Evolutionary conservation across 2,888 invertebrate genomes (phyloP), one percentile per base, ranked within the genome.

Genomic region (Notodonta dromedarius): DNA sequence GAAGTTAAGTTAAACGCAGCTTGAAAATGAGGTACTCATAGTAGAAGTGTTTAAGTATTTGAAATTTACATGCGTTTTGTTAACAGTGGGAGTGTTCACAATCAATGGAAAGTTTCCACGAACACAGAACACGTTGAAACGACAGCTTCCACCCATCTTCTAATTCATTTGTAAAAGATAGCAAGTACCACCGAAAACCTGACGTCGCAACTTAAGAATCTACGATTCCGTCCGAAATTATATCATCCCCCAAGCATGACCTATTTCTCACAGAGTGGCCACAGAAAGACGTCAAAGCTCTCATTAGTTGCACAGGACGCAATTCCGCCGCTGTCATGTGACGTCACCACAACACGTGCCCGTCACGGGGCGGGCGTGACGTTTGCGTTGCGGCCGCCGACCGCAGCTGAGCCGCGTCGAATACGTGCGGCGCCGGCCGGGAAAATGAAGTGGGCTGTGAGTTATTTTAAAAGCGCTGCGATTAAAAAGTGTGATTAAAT

Each of bases 241-340:
- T 24, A 67, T 67, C 63, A 76, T 65, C 67, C 64, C 64, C 65
- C 71, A 77, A 73, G 71, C 72, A 68, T 74, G 71, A 74, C 76
- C 70, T 73, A 76, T 76, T 71, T 78, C 74, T 78, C 76, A 72
- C 74, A 24, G 1, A 76, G 75, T 76, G 73, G 61, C 66, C 76
- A 58, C 72, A 79, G 78, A 75, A 75, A 75, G 76, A 75, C 68
- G 74, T 75, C 76, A 75, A 74, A 75, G 70, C 62, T 70, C 77
- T 74, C 73, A 78, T 71, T 76, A 73, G 74, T 70, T 71, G 76
- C 71, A 11, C 6, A 69, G 76, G 71, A 71, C 77, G 79, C 78
- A 84, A 85, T 83, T 79, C 83, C 79, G 79, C 76, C 74, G 77
- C 76, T 80, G 84, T 78, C 76, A 79, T 74, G 74, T 70, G 71